A percentile compares a stretch with the other conserved stretches of the same genome.
Evolutionary conservation across 2,113 vertebrate species (phyloP).

Genomic region (Vidua chalybeata): DNA sequence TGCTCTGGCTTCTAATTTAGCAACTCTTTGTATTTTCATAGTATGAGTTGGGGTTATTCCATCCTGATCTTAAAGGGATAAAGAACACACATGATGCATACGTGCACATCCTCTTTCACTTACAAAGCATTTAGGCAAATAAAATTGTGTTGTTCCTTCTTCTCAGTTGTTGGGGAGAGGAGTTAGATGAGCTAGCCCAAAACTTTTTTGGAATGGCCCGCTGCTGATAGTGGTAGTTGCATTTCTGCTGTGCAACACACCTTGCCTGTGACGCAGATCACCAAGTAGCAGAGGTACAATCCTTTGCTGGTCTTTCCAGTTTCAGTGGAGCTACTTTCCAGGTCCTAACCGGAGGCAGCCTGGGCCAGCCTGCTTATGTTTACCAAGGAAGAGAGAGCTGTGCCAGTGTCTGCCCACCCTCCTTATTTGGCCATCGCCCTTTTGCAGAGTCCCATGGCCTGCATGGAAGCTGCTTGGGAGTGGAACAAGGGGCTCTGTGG

Average conservation of each 20-base stretch:
- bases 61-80: not conserved
- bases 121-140: not conserved
- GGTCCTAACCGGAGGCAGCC: not conserved
- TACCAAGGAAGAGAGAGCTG: accelerated
- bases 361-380: not conserved
- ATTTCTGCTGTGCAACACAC: not conserved
- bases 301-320: not conserved
- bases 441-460: accelerated
- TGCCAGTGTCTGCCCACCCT: not conserved
- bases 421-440: not conserved
- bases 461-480: not conserved
- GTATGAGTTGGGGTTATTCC: not conserved
- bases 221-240: not conserved
- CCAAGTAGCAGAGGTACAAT: not conserved
- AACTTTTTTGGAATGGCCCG: not conserved
- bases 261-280: not conserved
- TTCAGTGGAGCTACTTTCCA: not conserved
- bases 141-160: not conserved
- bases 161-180: not conserved
- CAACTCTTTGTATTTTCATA: not conserved
- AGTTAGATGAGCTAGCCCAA: not conserved
- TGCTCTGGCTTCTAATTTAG: not conserved
- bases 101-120: too few species aligned
- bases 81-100: not conserved
- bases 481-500: not conserved